These are phyloP conservation scores for Glareola pratincola DNA, from an alignment of 2,113 vertebrate genomes.

Conservation along the genomic window DNA sequence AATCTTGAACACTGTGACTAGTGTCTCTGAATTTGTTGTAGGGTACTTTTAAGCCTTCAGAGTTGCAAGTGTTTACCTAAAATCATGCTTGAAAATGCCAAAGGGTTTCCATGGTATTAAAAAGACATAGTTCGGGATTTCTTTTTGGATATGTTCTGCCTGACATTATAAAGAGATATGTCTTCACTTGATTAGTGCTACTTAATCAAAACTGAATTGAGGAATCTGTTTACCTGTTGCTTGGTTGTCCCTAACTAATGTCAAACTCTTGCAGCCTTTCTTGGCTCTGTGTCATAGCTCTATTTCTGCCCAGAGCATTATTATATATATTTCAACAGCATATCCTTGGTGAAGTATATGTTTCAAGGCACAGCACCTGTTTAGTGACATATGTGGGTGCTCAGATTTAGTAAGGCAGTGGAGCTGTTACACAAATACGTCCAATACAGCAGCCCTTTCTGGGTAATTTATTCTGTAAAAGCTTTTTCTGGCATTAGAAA, in stretches of 20 bases:
- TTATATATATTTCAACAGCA: background rate
- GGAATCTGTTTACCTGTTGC: background rate
- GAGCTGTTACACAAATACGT: background rate
- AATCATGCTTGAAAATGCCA: background rate
- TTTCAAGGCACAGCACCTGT: conserved; percentile 5
- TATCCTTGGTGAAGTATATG: background rate
- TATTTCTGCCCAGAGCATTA: background rate
- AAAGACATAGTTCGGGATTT: background rate
- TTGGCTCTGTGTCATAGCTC: background rate
- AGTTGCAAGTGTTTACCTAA: background rate
- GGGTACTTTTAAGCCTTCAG: background rate
- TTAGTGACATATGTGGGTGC: background rate
- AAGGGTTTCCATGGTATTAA: background rate
- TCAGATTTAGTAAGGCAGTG: background rate
- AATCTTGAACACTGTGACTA: background rate
- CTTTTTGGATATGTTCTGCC: background rate
- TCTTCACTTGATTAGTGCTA: background rate
- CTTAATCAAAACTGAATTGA: background rate
- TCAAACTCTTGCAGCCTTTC: background rate
- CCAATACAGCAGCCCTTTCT: background rate
- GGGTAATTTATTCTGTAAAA: background rate
- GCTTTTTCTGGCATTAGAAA: background rate
- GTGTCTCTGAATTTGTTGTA: background rate
- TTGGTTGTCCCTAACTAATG: background rate
- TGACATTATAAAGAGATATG: background rate